A percentile compares a stretch with the other conserved stretches of the same genome.
Evolutionary conservation across 2,113 vertebrate species (phyloP).

Genomic region (Phaetusa simplex): DNA sequence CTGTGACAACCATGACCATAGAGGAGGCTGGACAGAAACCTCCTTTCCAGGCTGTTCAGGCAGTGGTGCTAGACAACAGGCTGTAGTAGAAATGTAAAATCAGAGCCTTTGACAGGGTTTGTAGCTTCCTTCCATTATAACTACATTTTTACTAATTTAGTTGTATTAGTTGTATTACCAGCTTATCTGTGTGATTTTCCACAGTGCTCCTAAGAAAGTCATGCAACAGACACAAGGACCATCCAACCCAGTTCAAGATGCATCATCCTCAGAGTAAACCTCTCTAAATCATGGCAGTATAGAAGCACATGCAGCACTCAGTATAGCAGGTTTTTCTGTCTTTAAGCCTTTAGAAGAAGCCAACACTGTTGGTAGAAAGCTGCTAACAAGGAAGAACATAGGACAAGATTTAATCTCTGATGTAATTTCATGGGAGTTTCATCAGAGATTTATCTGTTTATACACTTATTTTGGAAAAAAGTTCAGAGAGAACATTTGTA

Average conservation of each 20-base stretch:
- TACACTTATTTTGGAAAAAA: background rate
- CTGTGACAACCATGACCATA: background rate
- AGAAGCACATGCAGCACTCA: background rate
- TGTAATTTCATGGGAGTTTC: background rate
- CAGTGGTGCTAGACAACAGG: background rate
- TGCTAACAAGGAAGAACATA: background rate
- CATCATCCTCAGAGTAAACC: background rate
- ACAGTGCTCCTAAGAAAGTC: background rate
- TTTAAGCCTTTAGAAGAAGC: background rate
- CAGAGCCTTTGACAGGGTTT: background rate
- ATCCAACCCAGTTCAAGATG: background rate
- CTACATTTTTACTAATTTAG: background rate
- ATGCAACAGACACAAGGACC: background rate
- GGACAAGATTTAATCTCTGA: background rate
- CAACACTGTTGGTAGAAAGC: background rate
- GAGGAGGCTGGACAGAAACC: background rate
- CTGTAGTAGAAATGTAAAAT: background rate
- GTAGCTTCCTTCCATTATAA: background rate
- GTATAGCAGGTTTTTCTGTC: background rate
- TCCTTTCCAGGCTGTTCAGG: background rate
- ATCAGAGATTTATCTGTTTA: background rate
- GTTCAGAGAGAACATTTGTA: background rate
- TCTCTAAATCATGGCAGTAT: too few relatives aligned
- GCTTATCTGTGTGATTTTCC: background rate
- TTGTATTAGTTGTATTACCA: background rate